Evolutionary conservation across 1,140 invertebrate species (phyloP), one percentile per base, ranked within the genome.

Genomic region (Philotrypesis tridentata): DNA sequence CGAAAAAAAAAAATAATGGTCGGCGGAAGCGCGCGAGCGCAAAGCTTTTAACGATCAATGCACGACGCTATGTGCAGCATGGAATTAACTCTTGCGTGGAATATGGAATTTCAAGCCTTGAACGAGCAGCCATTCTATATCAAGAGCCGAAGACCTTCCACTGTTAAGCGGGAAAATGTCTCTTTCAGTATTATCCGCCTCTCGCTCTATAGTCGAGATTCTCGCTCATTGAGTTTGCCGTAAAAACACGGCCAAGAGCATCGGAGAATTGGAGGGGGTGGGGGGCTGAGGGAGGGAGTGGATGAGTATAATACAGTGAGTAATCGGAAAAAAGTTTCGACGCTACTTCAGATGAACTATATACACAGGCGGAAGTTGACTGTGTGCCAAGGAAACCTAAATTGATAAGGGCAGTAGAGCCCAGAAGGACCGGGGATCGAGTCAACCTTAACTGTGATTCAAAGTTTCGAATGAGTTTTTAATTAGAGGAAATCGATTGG

Each of bases 401-500:
- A 71, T 71, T 40, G 68, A 40, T n/a, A 71, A 71, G 33, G 33
- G 33, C 31, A 71, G 17, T n/a, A 23, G 9, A n/a, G 33, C 33
- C 68, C 33, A 31, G 4, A 14, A 4, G 21, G 17, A 55, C 48
- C n/a, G n/a, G 48, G 48, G 21, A 21, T n/a, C n/a, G 8, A n/a
- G 8, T 3, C 11, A 37, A 72, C n/a, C 37, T 72, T 72, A 75
- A 37, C 31, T 61, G 60, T 43, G 67, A 65, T 40, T 27, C 11
- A 67, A 67, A 67, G 43, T 67, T 43, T 67, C 17, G 4, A 65
- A 67, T 11, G 37, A 67, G 61, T 67, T 77, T 76, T 67, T 77
- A 77, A 77, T 77, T 65, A 67, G 65, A 77, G 63, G 21, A 55
- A 63, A 67, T 77, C 31, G 55, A 75, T 75, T 63, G 55, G 29